Evolutionary conservation across 2,888 invertebrate species (phyloP).

Genomic region (Drosophila affinis): DNA sequence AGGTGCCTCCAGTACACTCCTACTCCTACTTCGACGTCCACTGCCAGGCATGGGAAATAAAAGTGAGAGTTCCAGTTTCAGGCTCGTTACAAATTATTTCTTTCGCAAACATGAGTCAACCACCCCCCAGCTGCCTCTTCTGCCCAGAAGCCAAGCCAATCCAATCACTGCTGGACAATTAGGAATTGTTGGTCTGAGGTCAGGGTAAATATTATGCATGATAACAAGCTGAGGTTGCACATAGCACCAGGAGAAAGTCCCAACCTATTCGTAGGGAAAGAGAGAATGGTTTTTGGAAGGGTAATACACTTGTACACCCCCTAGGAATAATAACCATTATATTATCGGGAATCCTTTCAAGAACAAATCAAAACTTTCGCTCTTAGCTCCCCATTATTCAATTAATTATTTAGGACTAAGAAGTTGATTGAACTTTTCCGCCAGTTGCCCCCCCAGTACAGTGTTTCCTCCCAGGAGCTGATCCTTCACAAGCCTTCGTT

Average conservation of each 20-base stretch:
- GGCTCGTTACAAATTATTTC: constrained; percentile 34
- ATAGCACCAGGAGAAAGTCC: not conserved
- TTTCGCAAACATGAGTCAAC: constrained; percentile 39
- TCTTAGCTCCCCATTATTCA: constrained; percentile 4
- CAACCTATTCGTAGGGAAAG: too few relatives aligned
- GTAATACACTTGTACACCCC: too few relatives aligned
- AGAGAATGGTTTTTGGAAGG: too few relatives aligned
- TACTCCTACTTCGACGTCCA: too few relatives aligned
- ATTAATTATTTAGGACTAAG: constrained; percentile 56
- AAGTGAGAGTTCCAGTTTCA: constrained; percentile 39
- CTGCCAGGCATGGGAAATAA: constrained; percentile 28
- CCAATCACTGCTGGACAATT: constrained; percentile 19
- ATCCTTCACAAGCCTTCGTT: constrained; percentile 5
- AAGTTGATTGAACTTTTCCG: constrained; percentile 66
- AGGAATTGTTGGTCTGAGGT: constrained; percentile 6
- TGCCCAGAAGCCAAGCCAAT: not conserved
- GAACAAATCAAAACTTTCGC: constrained; percentile 16
- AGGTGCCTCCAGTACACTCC: not conserved
- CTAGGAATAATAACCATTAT: not conserved
- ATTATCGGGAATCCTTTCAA: not conserved
- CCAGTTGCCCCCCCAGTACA: not conserved
- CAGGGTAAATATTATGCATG: constrained; percentile 15
- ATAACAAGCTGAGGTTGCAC: not conserved
- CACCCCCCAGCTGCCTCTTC: not conserved
- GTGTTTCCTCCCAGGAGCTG: not conserved